These are phyloP conservation scores for Crotophaga sulcirostris DNA, from an alignment of 2,113 vertebrate genomes.

Conservation along the genomic window DNA sequence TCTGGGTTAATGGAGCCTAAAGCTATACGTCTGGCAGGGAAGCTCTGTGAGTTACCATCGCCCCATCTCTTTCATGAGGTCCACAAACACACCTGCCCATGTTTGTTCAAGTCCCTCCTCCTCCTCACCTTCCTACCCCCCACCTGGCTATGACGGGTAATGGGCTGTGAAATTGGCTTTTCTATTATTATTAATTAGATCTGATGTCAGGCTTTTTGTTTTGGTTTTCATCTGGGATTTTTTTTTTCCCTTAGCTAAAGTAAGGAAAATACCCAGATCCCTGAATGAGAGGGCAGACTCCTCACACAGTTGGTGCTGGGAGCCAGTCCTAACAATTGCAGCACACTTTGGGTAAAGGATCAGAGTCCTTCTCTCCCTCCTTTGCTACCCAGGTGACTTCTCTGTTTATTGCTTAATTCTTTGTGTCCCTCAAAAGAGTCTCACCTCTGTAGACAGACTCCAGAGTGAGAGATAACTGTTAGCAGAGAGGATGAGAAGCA, in stretches of 20 bases:
- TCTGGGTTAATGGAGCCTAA: conserved; percentile 69
- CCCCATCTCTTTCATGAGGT: conserved; percentile 31
- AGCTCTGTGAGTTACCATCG: neutral
- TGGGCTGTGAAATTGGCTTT: conserved; percentile 77
- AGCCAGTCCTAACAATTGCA: neutral
- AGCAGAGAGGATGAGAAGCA: neutral
- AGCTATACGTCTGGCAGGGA: conserved; percentile 30
- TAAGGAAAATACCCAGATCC: neutral
- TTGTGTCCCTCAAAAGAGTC: neutral
- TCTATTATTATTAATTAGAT: conserved; percentile 80
- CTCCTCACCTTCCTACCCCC: conserved; percentile 52
- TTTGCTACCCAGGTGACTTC: neutral
- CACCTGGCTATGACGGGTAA: conserved; percentile 63
- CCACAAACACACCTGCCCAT: conserved; percentile 51
- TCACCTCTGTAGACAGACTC: neutral
- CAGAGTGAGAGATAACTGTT: neutral
- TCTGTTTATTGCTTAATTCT: neutral
- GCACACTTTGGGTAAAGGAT: neutral
- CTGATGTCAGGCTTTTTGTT: conserved; percentile 57
- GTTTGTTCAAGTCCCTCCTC: conserved; percentile 65
- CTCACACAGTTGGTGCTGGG: neutral
- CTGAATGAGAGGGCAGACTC: neutral
- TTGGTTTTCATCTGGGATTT: neutral
- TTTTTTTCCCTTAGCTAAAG: neutral
- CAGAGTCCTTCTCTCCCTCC: neutral